Evolutionary conservation across 2,888 invertebrate species (phyloP).

Genomic region (Erannis defoliaria): DNA sequence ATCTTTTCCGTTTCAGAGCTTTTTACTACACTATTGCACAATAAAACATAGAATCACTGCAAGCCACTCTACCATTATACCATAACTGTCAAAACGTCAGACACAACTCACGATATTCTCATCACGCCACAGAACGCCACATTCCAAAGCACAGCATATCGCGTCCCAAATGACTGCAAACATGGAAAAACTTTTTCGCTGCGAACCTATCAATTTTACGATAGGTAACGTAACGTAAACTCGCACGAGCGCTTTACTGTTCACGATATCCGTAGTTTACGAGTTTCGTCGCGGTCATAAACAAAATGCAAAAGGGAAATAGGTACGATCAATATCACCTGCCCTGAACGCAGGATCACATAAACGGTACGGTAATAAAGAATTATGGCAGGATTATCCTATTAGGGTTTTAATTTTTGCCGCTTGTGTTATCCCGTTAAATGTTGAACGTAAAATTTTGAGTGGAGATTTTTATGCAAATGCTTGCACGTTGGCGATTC

Average conservation of each 20-base stretch:
- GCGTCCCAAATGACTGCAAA: conserved; percentile 23
- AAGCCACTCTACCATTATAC: background rate
- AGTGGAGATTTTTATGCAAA: conserved; percentile 18
- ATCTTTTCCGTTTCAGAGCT: too few species aligned
- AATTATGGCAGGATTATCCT: conserved; percentile 43
- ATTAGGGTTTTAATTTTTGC: conserved; percentile 45
- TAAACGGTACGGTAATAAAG: conserved; percentile 45
- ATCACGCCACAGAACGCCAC: conserved; percentile 16
- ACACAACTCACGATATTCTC: conserved; percentile 11
- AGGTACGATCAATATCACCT: conserved; percentile 51
- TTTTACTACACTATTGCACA: too few species aligned
- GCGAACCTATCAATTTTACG: conserved; percentile 47
- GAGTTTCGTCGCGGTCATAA: conserved; percentile 49
- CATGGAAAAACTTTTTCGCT: conserved; percentile 47
- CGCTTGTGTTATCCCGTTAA: conserved; percentile 15
- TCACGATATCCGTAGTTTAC: conserved; percentile 48
- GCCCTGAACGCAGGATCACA: conserved; percentile 38
- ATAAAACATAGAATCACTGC: too few species aligned
- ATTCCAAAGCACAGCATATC: conserved; percentile 29
- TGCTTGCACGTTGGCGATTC: background rate
- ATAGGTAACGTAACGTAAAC: conserved; percentile 45
- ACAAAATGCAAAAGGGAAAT: conserved; percentile 52
- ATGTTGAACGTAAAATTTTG: conserved; percentile 9
- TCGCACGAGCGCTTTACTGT: conserved; percentile 44
- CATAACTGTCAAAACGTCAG: conserved; percentile 23